Evolutionary conservation across 2,888 invertebrate species (phyloP).

Genomic region (Sylvicola fuscatus): DNA sequence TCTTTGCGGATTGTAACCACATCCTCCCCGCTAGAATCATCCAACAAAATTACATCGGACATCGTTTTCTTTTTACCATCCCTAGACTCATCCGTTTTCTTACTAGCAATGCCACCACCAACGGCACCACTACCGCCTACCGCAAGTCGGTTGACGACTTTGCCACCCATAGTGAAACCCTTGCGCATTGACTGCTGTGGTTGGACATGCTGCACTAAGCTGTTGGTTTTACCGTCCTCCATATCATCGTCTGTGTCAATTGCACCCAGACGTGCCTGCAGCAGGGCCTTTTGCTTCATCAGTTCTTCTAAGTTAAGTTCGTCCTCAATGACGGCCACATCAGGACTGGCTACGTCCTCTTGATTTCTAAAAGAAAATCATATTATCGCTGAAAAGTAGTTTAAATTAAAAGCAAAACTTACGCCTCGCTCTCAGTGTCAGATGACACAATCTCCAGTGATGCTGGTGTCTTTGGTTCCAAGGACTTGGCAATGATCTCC

Average conservation of each 20-base stretch:
- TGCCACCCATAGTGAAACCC: background rate
- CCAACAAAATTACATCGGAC: conserved; percentile 39
- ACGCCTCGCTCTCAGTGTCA: conserved; percentile 37
- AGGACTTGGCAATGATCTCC: conserved; percentile 27
- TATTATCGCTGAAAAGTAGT: too few species aligned
- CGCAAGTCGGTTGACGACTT: background rate
- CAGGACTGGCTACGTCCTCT: conserved; percentile 47
- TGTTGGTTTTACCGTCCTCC: conserved; percentile 22
- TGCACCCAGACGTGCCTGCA: conserved; percentile 60
- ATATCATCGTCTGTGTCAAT: conserved; percentile 48
- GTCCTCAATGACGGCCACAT: conserved; percentile 47
- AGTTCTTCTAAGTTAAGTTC: conserved; percentile 73
- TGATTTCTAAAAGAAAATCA: background rate
- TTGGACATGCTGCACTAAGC: background rate
- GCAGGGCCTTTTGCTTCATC: conserved; percentile 69
- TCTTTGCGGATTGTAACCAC: conserved; percentile 14
- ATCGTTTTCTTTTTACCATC: conserved; percentile 24
- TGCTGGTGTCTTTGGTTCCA: conserved; percentile 20
- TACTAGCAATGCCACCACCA: conserved; percentile 4
- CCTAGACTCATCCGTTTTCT: conserved; percentile 12
- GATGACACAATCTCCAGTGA: conserved; percentile 45
- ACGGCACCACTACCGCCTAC: background rate
- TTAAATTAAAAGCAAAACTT: conserved; percentile 1
- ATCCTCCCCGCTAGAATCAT: conserved; percentile 40
- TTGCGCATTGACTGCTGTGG: background rate